phyloP scores from a whole-genome alignment of 1,140 invertebrate genomes.

The Ips typographus region DNA sequence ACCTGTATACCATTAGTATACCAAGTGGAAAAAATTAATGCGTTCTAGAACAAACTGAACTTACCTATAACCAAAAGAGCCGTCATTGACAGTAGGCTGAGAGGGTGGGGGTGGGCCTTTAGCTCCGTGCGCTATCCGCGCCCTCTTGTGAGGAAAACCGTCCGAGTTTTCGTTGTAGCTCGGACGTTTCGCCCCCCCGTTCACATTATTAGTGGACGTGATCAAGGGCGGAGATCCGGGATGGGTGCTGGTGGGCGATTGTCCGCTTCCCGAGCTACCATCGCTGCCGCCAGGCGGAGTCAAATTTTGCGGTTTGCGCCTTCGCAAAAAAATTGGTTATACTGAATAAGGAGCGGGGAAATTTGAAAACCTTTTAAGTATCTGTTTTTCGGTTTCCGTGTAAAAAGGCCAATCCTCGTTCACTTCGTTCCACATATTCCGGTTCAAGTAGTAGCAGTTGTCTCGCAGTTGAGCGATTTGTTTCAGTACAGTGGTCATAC shows the following conservation, averaged over 20 bases:
- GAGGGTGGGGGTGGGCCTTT: slow-evolving; percentile 46
- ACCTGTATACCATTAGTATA: too few relatives aligned
- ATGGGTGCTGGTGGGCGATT: slow-evolving; percentile 70
- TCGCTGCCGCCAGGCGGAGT: slow-evolving; percentile 84
- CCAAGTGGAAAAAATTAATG: too few relatives aligned
- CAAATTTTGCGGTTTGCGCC: slow-evolving; percentile 84
- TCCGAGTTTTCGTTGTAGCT: slow-evolving; percentile 62
- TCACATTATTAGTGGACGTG: slow-evolving; percentile 40
- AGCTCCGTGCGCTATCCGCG: slow-evolving; percentile 77
- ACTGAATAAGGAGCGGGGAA: not conserved
- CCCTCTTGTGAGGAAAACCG: slow-evolving; percentile 72
- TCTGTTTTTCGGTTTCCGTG: slow-evolving; percentile 81
- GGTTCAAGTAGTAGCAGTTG: slow-evolving; percentile 83
- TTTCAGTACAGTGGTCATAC: slow-evolving; percentile 70
- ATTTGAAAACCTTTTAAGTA: slow-evolving; percentile 71
- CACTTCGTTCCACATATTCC: slow-evolving; percentile 88
- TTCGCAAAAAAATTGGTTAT: slow-evolving; percentile 43
- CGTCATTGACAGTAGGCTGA: slow-evolving; percentile 2
- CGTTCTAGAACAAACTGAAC: not conserved
- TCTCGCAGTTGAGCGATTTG: slow-evolving; percentile 79
- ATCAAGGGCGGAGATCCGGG: slow-evolving; percentile 63
- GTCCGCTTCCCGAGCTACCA: slow-evolving; percentile 66
- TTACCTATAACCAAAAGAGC: slow-evolving; percentile 14
- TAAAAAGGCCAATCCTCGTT: slow-evolving; percentile 94
- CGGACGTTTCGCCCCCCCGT: slow-evolving; percentile 49